Conservation (phyloP, 2,797 vertebrate species). For the Myripristis murdjan region DNA sequence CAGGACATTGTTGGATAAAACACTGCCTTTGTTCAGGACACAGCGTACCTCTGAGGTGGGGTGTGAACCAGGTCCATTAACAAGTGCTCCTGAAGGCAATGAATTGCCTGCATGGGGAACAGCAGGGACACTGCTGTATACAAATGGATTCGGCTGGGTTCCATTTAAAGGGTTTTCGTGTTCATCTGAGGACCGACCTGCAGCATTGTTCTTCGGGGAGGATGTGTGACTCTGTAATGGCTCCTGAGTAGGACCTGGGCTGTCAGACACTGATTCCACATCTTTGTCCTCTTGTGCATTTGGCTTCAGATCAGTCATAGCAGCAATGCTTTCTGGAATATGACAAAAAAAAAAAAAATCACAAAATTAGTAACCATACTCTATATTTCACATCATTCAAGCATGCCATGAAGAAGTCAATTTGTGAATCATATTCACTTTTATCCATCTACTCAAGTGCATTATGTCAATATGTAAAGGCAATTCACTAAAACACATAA, state of each 20-base stretch:
- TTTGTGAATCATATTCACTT: background rate
- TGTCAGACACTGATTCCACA: conserved; percentile 85
- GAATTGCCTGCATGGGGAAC: conserved; percentile 91
- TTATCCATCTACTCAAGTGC: background rate
- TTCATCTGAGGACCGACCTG: conserved; percentile 90
- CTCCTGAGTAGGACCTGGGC: conserved; percentile 87
- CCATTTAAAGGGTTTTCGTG: conserved; percentile 97
- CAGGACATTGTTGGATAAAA: conserved; percentile 90
- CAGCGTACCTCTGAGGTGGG: conserved; percentile 92
- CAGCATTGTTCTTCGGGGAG: conserved; percentile 89
- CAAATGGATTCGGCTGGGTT: conserved; percentile 94
- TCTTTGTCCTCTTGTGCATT: conserved; percentile 90
- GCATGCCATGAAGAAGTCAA: background rate
- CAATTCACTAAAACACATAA: conserved; percentile 5
- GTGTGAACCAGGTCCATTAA: conserved; percentile 99
- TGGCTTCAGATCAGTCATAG: conserved; percentile 90
- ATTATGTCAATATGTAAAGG: background rate
- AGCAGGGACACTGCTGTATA: conserved; percentile 92
- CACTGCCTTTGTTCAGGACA: conserved; percentile 91
- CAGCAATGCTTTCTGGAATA: conserved; percentile 86
- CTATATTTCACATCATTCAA: conserved; percentile 8
- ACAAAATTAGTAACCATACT: conserved; percentile 12
- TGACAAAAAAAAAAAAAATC: conserved; percentile 61
- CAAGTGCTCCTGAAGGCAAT: conserved; percentile 94
- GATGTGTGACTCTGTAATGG: conserved; percentile 88